phyloP scores from a whole-genome alignment of 2,888 invertebrate species.

The Drosophila pullipes region DNA sequence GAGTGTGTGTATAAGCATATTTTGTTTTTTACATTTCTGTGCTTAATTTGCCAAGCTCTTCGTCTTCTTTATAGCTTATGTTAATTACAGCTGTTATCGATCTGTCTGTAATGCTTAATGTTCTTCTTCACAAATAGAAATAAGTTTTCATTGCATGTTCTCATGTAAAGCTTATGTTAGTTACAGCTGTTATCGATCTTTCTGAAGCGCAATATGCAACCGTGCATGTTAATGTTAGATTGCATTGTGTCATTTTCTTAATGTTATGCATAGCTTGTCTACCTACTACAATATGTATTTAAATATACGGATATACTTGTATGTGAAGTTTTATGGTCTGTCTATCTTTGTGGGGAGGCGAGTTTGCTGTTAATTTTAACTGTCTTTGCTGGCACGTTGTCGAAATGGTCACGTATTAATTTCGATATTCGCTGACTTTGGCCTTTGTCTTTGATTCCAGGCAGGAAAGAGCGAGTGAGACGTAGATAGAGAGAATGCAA shows the following conservation, averaged over 20 bases:
- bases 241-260: not conserved
- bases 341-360: conserved; percentile 15
- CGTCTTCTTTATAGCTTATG: not conserved
- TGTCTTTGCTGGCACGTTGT: conserved; percentile 47
- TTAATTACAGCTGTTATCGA: not conserved
- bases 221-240: not conserved
- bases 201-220: not conserved
- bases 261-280: not conserved
- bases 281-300: not conserved
- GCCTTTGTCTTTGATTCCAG: not conserved
- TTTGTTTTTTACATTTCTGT: not conserved
- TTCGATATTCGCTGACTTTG: conserved; percentile 25
- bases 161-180: not conserved
- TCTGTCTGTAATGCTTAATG: not conserved
- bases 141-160: not conserved
- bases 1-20: not conserved
- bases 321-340: conserved; percentile 12
- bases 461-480: not conserved
- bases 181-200: not conserved
- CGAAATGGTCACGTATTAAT: conserved; percentile 55
- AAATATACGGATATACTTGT: not conserved
- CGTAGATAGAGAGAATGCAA: not conserved
- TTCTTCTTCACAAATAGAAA: not conserved
- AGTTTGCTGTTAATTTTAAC: conserved; percentile 10
- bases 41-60: not conserved